These are phyloP conservation scores for Cnemophilus loriae DNA, from an alignment of 2,113 vertebrate genomes.

Conservation along the genomic window DNA sequence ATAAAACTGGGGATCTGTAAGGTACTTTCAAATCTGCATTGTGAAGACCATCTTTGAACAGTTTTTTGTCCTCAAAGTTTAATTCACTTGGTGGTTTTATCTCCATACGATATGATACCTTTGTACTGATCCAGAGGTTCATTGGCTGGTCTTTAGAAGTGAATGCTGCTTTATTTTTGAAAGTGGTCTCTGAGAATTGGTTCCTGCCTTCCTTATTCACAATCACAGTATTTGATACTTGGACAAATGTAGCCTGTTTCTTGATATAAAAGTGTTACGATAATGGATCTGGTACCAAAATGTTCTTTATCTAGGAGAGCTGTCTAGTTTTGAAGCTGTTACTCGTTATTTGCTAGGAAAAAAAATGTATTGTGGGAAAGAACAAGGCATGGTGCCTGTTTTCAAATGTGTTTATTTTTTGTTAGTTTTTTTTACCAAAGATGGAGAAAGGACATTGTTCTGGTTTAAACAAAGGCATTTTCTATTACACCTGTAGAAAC, in stretches of 20 bases:
- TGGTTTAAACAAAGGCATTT: neutral
- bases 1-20: conserved; percentile 83
- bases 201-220: neutral
- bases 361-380: neutral
- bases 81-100: neutral
- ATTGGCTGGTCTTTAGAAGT: neutral
- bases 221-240: neutral
- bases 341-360: neutral
- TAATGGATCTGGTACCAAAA: neutral
- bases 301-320: neutral
- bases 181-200: neutral
- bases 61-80: neutral
- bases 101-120: neutral
- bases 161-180: neutral
- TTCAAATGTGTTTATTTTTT: neutral
- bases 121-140: neutral
- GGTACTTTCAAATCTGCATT: conserved; percentile 67
- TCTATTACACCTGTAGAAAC: neutral
- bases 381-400: neutral
- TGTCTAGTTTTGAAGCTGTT: neutral
- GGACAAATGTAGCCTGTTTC: neutral
- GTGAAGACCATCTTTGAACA: neutral
- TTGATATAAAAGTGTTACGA: neutral
- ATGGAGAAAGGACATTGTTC: neutral
- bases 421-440: neutral